phyloP scores from a whole-genome alignment of 2,113 vertebrate species.

The Brachypteracias leptosomus region DNA sequence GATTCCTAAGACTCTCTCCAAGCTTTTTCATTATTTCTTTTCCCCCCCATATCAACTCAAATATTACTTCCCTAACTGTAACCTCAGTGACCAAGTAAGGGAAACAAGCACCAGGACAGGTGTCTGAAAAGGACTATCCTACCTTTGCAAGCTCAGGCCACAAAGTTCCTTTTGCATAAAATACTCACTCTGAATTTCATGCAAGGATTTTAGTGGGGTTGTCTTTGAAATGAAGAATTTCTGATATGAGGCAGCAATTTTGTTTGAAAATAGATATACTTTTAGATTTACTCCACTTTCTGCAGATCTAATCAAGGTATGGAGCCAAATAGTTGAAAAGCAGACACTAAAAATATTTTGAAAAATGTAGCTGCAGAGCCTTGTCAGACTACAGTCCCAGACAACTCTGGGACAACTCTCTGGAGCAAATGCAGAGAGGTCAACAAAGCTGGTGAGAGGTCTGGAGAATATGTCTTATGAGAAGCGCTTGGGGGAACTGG shows the following conservation, averaged over 20 bases:
- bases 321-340: not conserved
- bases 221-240: not conserved
- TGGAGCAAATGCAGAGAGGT: too few species aligned
- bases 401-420: too few species aligned
- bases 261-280: not conserved
- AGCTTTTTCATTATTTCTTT: not conserved
- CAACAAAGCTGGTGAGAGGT: too few species aligned
- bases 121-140: not conserved
- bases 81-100: not conserved
- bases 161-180: not conserved
- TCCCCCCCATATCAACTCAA: not conserved
- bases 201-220: not conserved
- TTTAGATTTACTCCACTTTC: not conserved
- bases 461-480: too few species aligned
- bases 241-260: not conserved
- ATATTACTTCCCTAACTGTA: not conserved
- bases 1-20: not conserved
- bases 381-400: not conserved
- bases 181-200: not conserved
- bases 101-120: not conserved
- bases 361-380: not conserved
- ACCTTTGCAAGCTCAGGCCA: not conserved
- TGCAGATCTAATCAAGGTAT: not conserved
- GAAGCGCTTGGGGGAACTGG: too few species aligned
- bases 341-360: not conserved